Percentiles rank a stretch among this genome's conserved stretches.
Conservation (phyloP, 2,797 vertebrate species). For the Telmatherina bonti region DNA sequence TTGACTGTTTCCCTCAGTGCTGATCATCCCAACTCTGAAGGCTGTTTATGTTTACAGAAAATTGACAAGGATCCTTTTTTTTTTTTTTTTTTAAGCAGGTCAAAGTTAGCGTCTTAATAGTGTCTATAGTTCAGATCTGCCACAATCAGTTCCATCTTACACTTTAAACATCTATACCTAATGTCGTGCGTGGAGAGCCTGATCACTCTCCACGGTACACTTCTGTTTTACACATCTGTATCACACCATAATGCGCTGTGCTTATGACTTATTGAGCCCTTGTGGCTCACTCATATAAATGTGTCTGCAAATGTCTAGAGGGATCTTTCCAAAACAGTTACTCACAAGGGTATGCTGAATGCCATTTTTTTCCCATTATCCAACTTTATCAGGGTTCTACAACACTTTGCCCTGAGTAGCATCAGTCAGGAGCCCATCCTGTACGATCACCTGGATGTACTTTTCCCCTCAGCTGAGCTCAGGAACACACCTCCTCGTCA, state of each 20-base stretch:
- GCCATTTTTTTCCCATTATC: background rate
- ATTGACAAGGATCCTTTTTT: no score
- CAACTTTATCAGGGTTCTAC: conserved; percentile 86
- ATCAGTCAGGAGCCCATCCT: conserved; percentile 88
- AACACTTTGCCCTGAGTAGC: conserved; percentile 91
- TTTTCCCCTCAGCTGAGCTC: conserved; percentile 84
- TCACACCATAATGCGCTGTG: background rate
- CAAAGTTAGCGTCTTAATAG: conserved; percentile 3
- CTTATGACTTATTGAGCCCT: background rate
- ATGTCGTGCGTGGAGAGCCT: background rate
- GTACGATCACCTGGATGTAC: conserved; percentile 86
- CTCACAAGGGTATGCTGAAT: no score
- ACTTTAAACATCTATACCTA: background rate
- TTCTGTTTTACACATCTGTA: background rate
- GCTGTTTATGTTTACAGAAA: conserved; percentile 4
- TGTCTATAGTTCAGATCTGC: background rate
- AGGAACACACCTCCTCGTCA: conserved; percentile 64
- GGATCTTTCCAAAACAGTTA: no score
- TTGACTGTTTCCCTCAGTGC: conserved; percentile 10
- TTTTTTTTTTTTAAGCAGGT: conserved; percentile 2
- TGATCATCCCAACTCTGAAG: conserved; percentile 3
- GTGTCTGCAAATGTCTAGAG: no score
- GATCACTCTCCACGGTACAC: background rate
- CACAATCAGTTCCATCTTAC: no score
- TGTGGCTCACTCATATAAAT: background rate